Conservation (phyloP, 1,140 invertebrate genomes). For the Hylyphantes graminicola region DNA sequence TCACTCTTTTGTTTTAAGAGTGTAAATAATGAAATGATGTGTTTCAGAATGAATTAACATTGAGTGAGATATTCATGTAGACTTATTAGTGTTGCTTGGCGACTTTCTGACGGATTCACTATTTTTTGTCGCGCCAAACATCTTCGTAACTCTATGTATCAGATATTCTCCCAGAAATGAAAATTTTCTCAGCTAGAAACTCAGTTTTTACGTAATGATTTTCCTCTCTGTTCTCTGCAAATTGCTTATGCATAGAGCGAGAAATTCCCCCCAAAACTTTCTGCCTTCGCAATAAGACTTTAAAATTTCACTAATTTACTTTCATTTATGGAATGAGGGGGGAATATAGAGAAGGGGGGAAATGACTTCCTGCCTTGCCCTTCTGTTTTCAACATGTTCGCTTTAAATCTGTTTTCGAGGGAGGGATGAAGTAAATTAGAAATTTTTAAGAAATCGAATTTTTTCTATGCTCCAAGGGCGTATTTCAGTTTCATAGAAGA, state of each 20-base stretch:
- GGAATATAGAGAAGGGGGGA: background rate
- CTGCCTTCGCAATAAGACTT: constrained; percentile 30
- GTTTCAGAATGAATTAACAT: no score
- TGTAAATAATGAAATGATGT: no score
- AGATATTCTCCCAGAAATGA: no score
- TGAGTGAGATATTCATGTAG: no score
- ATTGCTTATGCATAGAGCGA: constrained; percentile 10
- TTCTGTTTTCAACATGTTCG: background rate
- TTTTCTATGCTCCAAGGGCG: background rate
- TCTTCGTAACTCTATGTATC: no score
- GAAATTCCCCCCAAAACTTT: background rate
- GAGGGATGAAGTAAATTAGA: constrained; percentile 32
- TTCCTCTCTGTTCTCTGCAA: background rate
- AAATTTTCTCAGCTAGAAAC: no score
- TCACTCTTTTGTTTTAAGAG: no score
- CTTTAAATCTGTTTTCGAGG: constrained; percentile 37
- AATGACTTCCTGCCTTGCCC: constrained; percentile 8
- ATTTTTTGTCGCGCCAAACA: no score
- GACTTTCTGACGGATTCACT: no score
- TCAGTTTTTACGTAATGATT: background rate
- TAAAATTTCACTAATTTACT: constrained; percentile 40
- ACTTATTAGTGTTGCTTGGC: no score
- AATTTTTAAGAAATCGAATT: constrained; percentile 33
- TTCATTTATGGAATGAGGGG: constrained; percentile 16
- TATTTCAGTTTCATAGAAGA: background rate